A percentile compares a stretch with the other conserved stretches of the same genome.
Evolutionary conservation across 2,113 vertebrate species (phyloP).

Genomic region (Asarcornis scutulata): DNA sequence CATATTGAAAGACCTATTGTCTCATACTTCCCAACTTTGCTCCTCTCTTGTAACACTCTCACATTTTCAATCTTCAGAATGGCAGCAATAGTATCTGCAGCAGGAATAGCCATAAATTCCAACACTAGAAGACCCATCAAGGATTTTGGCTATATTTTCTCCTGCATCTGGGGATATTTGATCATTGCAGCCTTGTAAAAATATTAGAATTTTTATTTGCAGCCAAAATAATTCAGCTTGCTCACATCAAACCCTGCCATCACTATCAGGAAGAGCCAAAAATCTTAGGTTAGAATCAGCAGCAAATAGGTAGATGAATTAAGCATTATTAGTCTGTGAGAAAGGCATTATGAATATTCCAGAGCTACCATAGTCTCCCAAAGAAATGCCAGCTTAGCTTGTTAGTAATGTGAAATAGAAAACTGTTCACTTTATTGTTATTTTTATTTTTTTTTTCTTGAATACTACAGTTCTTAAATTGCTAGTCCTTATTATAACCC

Average conservation of each 20-base stretch:
- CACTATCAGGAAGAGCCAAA: not conserved
- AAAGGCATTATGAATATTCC: not conserved
- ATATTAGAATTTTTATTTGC: not conserved
- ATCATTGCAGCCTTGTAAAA: not conserved
- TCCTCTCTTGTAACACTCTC: not conserved
- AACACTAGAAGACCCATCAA: not conserved
- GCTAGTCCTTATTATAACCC: not conserved
- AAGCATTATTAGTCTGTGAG: not conserved
- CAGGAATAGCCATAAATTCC: not conserved
- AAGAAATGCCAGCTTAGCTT: not conserved
- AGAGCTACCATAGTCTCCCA: not conserved
- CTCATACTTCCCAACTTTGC: constrained; percentile 10
- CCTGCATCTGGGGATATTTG: not conserved
- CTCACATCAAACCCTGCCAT: not conserved
- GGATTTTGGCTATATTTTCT: not conserved
- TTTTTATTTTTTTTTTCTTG: not conserved
- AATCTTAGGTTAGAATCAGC: not conserved
- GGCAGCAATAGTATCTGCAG: not conserved
- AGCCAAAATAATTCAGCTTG: not conserved
- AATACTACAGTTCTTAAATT: not conserved
- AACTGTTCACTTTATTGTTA: not conserved
- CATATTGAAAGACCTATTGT: not conserved
- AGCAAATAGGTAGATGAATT: not conserved
- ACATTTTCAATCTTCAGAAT: not conserved
- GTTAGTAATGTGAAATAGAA: not conserved